Evolutionary conservation across 1,140 invertebrate genomes (phyloP), one percentile per base, ranked within the genome.

Genomic region (Rhopalosiphum maidis): DNA sequence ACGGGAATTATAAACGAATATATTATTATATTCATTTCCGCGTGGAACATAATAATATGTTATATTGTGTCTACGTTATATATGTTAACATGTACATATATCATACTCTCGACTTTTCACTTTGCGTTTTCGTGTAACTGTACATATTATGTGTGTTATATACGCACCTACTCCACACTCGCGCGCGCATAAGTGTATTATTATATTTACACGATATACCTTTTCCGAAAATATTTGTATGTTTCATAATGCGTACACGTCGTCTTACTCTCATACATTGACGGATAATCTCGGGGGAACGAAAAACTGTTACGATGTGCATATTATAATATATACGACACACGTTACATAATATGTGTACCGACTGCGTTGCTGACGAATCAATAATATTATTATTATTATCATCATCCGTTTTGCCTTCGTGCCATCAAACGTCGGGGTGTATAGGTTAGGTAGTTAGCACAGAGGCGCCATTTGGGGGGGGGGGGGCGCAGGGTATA

Each of bases 181-280:
- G 4, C 15, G 30, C 30, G 4, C 30, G n/a, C 15, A 77, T 77
- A 77, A 77, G n/a, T 77, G 60, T 77, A 77, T 77, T 77, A 77
- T 77, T 18, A 77, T 87, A 87, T 87, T 88, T 88, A 88, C 86
- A 88, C 46, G 46, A 88, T 41, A 89, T 89, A 89, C 87, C 87
- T 54, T 89, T 88, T 86, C 22, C 48, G 48, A 89, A 89, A 51
- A 89, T 41, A 35, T 51, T 54, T 51, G 35, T 86, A 87, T 48
- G 43, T 87, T 87, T 87, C n/a, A 88, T 54, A 48, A 83, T 83
- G 37, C 35, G 37, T 51, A 41, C 43, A 89, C 48, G 88, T 55
- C 88, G 43, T n/a, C 60, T 85, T 37, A 85, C 83, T 86, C 11
- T 86, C 11, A 1, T 86, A 86, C 25, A 89, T 89, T 89, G 88